Percentiles rank a stretch among this genome's conserved stretches.
phyloP scores from a whole-genome alignment of 2,888 invertebrate species.

The Hyalella azteca region DNA sequence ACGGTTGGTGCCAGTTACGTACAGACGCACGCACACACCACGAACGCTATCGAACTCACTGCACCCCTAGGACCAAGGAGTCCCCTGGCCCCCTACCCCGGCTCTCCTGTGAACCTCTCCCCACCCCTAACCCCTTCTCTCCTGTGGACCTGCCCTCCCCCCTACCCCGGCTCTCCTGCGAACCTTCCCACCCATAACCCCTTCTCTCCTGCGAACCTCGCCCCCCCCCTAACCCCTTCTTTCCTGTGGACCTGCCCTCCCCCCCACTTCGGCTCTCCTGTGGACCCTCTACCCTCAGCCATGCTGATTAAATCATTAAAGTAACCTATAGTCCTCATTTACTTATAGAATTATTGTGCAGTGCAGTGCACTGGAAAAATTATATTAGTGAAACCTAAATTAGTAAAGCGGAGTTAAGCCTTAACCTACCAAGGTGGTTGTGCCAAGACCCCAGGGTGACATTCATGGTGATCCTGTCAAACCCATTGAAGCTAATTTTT shows the following conservation, averaged over 20 bases:
- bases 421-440: too few relatives aligned
- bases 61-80: not conserved
- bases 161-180: not conserved
- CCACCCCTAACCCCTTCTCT: not conserved
- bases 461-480: too few relatives aligned
- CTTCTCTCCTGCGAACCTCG: not conserved
- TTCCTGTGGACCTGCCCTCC: not conserved
- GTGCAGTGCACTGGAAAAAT: too few relatives aligned
- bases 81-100: not conserved
- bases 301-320: too few relatives aligned
- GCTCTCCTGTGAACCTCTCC: not conserved
- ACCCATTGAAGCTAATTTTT: too few relatives aligned
- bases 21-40: not conserved
- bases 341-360: too few relatives aligned
- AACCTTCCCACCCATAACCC: not conserved
- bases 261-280: not conserved
- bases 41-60: conserved; percentile 10
- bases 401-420: too few relatives aligned
- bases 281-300: not conserved
- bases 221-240: not conserved
- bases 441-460: too few relatives aligned
- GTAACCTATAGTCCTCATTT: too few relatives aligned
- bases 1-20: not conserved
- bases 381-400: too few relatives aligned
- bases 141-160: not conserved